These are phyloP conservation scores for Microtus oregoni DNA, from an alignment of 2,113 vertebrate species.

Conservation along the genomic window DNA sequence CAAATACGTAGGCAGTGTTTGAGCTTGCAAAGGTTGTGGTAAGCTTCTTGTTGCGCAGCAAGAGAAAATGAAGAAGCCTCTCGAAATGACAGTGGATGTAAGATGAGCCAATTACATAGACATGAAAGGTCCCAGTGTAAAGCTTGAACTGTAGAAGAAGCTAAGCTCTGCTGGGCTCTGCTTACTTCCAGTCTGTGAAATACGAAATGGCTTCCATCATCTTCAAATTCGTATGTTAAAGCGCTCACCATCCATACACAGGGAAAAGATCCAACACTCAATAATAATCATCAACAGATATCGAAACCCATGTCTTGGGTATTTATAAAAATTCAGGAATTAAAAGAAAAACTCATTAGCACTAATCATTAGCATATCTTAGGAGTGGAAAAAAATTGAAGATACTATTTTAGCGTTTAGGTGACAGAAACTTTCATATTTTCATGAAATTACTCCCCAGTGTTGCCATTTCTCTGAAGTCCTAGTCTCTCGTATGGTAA, in stretches of 20 bases:
- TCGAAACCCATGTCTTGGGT: not conserved
- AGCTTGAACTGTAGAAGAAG: not conserved
- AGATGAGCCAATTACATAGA: not conserved
- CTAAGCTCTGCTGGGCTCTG: not conserved
- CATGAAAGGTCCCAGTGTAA: not conserved
- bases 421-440: conserved; percentile 18
- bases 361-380: not conserved
- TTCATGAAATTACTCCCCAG: conserved; percentile 52
- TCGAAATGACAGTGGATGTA: not conserved
- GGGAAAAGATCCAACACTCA: not conserved
- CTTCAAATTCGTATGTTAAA: conserved; percentile 8
- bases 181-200: not conserved
- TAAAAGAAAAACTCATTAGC: not conserved
- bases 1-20: not conserved
- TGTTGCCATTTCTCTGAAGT: conserved; percentile 59
- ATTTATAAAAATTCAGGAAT: not conserved
- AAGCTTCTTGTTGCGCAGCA: conserved; percentile 27
- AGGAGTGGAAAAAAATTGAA: not conserved
- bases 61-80: not conserved
- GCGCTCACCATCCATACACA: not conserved
- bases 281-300: not conserved
- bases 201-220: conserved; percentile 10
- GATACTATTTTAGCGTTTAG: not conserved
- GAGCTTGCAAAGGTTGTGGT: not conserved
- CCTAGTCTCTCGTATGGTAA: conserved; percentile 64